These are phyloP conservation scores for Germaria angustata DNA, from an alignment of 2,888 invertebrate genomes.

Conservation along the genomic window DNA sequence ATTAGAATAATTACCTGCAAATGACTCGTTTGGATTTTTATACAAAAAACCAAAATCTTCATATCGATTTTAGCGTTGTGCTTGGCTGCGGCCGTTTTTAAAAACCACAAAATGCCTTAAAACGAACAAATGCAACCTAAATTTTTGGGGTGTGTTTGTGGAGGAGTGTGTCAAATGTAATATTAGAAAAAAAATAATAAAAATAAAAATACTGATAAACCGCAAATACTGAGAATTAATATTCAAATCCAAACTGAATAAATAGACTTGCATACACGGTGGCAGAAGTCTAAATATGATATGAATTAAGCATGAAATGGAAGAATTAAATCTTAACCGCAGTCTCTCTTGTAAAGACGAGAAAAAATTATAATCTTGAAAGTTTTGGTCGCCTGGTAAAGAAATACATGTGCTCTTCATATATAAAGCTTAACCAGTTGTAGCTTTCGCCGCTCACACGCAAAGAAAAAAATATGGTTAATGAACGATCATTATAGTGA, in stretches of 20 bases:
- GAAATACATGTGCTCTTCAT: too few species aligned
- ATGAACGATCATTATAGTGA: too few species aligned
- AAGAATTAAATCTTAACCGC: conserved; percentile 23
- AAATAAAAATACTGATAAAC: conserved; percentile 19
- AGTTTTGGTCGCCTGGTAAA: too few species aligned
- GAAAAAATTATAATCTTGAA: conserved; percentile 5
- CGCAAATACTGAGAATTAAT: conserved; percentile 31
- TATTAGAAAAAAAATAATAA: too few species aligned
- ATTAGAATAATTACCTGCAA: not conserved
- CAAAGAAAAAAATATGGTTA: too few species aligned
- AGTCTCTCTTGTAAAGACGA: conserved; percentile 17
- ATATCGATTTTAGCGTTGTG: conserved; percentile 24
- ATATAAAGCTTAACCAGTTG: too few species aligned
- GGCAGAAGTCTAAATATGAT: not conserved
- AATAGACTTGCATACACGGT: not conserved
- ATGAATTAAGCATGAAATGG: not conserved
- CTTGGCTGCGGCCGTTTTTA: not conserved
- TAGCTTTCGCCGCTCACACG: too few species aligned
- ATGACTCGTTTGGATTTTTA: not conserved
- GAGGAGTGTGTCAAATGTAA: conserved; percentile 17
- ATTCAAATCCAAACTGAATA: not conserved
- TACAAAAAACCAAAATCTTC: not conserved
- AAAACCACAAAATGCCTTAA: not conserved
- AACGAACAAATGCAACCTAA: conserved; percentile 33
- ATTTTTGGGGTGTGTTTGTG: conserved; percentile 3